phyloP scores from a whole-genome alignment of 2,888 invertebrate species.

The Cantharis nigra region DNA sequence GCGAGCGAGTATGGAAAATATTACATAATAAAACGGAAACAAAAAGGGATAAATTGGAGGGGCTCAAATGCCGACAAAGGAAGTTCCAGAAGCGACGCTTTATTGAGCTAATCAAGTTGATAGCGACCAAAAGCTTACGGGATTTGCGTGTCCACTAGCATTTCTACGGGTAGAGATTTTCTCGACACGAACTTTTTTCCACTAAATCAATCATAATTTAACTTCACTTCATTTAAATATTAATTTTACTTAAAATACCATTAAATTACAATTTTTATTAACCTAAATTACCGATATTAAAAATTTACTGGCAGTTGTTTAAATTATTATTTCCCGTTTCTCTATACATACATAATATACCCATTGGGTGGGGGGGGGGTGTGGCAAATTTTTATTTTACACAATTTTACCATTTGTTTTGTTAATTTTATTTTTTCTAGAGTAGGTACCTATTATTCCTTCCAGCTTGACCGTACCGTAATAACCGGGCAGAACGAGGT shows the following conservation, averaged over 20 bases:
- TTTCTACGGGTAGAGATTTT: constrained; percentile 1
- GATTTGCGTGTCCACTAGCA: constrained; percentile 15
- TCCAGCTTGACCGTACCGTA: not conserved
- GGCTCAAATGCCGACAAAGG: constrained; percentile 29
- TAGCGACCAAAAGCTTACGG: constrained; percentile 18
- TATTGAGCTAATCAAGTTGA: constrained; percentile 36
- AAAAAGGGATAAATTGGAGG: constrained; percentile 21
- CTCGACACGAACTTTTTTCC: not conserved
- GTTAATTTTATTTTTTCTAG: too few relatives aligned
- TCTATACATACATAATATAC: not conserved
- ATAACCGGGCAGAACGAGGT: not conserved
- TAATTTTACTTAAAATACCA: not conserved
- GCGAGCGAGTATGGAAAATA: not conserved
- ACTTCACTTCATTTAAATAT: not conserved
- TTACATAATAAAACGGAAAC: constrained; percentile 20
- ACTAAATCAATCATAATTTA: constrained; percentile 2
- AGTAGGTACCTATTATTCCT: not conserved
- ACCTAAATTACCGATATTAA: not conserved
- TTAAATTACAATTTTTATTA: not conserved
- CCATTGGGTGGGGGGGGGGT: not conserved
- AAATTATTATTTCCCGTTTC: not conserved
- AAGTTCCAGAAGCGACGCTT: constrained; percentile 31
- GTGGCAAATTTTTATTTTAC: not conserved
- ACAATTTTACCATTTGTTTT: not conserved
- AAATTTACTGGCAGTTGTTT: not conserved